phyloP scores from a whole-genome alignment of 2,113 vertebrate genomes.

The Nannobrachium achirus region DNA sequence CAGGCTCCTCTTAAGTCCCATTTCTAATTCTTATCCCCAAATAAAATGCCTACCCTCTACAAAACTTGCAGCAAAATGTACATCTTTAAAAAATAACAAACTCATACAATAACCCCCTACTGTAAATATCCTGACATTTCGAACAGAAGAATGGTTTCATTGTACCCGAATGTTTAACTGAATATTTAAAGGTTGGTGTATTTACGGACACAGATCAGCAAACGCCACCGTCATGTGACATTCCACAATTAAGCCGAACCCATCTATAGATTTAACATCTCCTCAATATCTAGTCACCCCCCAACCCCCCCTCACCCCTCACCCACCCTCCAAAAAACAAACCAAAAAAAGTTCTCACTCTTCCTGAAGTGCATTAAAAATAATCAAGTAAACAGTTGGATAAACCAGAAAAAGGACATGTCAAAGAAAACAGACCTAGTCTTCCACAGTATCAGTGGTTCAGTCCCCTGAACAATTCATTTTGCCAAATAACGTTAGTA shows the following conservation, averaged over 20 bases:
- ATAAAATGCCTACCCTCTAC: background rate
- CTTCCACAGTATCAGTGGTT: conserved; percentile 59
- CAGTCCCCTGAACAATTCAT: conserved; percentile 47
- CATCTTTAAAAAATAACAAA: conserved; percentile 47
- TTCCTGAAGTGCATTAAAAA: conserved; percentile 62
- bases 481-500: conserved; percentile 5
- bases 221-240: background rate
- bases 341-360: conserved; percentile 37
- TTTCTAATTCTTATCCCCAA: conserved; percentile 30
- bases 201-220: background rate
- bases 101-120: conserved; percentile 17
- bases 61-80: conserved; percentile 49
- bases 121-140: conserved; percentile 24
- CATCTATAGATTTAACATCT: conserved; percentile 12
- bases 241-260: background rate
- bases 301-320: too few species aligned
- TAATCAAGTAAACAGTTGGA: conserved; percentile 45
- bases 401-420: conserved; percentile 9
- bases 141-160: conserved; percentile 18
- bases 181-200: conserved; percentile 8
- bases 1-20: conserved; percentile 42
- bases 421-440: conserved; percentile 43
- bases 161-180: conserved; percentile 26
- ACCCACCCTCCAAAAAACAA: conserved; percentile 29
- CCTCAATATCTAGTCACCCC: conserved; percentile 19